Conservation (phyloP, 2,888 invertebrate species). For the Romanomermis culicivorax region DNA sequence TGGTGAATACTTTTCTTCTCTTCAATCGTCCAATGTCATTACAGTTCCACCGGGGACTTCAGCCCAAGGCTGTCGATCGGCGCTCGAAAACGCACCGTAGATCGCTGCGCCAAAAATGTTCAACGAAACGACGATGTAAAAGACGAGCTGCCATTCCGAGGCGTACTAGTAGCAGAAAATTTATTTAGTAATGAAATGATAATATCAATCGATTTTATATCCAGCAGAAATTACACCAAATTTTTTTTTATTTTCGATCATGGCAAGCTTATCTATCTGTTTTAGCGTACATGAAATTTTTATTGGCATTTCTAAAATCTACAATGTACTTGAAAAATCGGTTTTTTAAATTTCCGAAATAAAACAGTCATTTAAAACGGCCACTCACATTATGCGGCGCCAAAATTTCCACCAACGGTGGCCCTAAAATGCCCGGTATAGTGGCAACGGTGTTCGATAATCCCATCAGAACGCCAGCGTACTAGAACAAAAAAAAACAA, state of each 20-base stretch:
- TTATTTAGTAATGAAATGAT: neutral
- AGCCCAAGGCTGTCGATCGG: slow-evolving; percentile 57
- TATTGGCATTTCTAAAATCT: too few species aligned
- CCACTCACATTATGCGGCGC: slow-evolving; percentile 48
- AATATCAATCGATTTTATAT: too few species aligned
- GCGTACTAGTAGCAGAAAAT: slow-evolving; percentile 37
- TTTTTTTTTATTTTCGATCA: neutral
- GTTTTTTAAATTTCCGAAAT: too few species aligned
- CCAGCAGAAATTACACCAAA: too few species aligned
- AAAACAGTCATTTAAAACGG: too few species aligned
- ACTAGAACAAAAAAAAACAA: slow-evolving; percentile 28
- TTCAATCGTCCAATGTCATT: slow-evolving; percentile 4
- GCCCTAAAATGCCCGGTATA: slow-evolving; percentile 72
- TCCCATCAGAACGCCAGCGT: slow-evolving; percentile 75
- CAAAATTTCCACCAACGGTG: slow-evolving; percentile 53
- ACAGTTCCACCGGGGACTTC: slow-evolving; percentile 1
- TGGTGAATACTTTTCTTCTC: too few species aligned
- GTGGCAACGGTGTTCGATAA: slow-evolving; percentile 73
- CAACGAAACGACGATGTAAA: slow-evolving; percentile 58
- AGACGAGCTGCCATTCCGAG: slow-evolving; percentile 61
- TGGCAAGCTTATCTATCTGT: too few species aligned
- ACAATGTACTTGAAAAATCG: too few species aligned
- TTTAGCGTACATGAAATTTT: too few species aligned
- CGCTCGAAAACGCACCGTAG: slow-evolving; percentile 60
- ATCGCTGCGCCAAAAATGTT: slow-evolving; percentile 60